Evolutionary conservation across 1,140 invertebrate species (phyloP).

Genomic region (Paralvinella palmiformis): DNA sequence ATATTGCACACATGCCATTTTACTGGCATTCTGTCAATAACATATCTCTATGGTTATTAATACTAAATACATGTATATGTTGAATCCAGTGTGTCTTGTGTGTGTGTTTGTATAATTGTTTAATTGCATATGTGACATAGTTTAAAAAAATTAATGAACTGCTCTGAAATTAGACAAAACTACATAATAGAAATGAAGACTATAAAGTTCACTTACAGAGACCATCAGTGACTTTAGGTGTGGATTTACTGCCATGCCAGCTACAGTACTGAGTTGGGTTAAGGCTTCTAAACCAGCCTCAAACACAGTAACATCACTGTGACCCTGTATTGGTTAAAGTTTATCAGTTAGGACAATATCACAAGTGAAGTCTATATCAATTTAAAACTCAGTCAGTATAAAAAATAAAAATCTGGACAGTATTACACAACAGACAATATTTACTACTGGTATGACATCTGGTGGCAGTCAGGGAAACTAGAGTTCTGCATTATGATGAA

Average conservation of each 20-base stretch:
- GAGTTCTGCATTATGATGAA: no score
- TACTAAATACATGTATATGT: neutral
- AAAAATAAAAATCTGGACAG: neutral
- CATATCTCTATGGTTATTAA: conserved; percentile 11
- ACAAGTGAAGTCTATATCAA: conserved; percentile 2
- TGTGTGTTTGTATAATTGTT: neutral
- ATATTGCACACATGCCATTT: no score
- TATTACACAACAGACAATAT: no score
- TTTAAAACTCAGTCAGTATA: no score
- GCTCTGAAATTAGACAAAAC: no score
- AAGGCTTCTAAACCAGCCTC: conserved; percentile 39
- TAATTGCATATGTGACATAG: neutral
- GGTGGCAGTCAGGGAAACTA: no score
- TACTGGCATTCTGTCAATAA: neutral
- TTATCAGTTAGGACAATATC: neutral
- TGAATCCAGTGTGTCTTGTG: neutral
- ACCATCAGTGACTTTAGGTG: conserved; percentile 45
- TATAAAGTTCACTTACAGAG: conserved; percentile 31
- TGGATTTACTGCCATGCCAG: conserved; percentile 40
- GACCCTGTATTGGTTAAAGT: conserved; percentile 24
- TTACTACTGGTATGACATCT: no score
- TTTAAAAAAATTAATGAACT: no score
- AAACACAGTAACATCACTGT: conserved; percentile 39
- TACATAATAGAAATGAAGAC: neutral
- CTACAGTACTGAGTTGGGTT: conserved; percentile 39